Base-by-base conservation (phyloP, 2,797 vertebrate genomes). In the Macropus fuliginosus region DNA sequence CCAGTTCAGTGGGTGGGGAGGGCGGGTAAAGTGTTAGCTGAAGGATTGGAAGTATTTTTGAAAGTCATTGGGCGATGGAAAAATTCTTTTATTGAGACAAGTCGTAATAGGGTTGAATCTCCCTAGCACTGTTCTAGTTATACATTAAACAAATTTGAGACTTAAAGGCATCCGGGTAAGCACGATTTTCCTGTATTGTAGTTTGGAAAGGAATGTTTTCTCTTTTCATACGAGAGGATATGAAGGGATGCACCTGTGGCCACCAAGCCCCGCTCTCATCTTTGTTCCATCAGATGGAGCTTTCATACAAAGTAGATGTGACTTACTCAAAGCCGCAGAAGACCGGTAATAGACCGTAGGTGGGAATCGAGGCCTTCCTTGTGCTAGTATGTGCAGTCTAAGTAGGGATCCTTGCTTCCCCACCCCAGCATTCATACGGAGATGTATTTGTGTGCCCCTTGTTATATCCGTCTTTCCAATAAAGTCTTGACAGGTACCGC, bases 1-100 rank as follows among this genome's bases (percentile, higher is more conserved):
- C 90, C 91, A 4, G 27, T 81, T 27, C 54, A 95, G 54, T 9
- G 56, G 95, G 54, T 91, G 93, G 91, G 74, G 81, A 97, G 91
- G 94, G 96, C 96, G 96, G 1, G 54, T 56, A 92, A 92, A 96
- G 55, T 55, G 54, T 91, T 93, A 55, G 55, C 96, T 91, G 50
- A 50, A 55, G 55, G 5, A 56, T 56, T 56, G 4, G 14, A 96
- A 94, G 54, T 95, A 34, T 55, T 92, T 95, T 55, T 93, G 29
- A 34, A 62, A 4, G 59, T 13, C 31, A 3, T 5, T 12, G 81
- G 40, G 46, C 0, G 18, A 2, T 3, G 40, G 40, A n/a, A 8
- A 18, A 31, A 46, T 81, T 27, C 11, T 81, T 0, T n/a, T 46
- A 10, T 2, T 50, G n/a, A 46, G 16, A 1, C 24, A 24, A 4